Percentiles rank a stretch among this genome's conserved stretches.
phyloP scores from a whole-genome alignment of 2,888 invertebrate genomes.

The Heliconius ismenius region DNA sequence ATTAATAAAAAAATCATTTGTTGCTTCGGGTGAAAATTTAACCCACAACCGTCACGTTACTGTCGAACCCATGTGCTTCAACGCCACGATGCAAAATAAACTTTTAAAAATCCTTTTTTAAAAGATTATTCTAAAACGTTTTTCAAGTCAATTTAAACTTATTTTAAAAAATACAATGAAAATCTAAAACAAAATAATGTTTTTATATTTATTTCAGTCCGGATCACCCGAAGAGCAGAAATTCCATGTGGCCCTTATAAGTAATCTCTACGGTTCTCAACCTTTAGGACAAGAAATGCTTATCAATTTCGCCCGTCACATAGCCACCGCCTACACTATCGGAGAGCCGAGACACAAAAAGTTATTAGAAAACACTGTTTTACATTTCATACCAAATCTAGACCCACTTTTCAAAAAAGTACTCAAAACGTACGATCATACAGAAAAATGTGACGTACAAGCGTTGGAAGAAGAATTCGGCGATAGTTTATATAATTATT shows the following conservation, averaged over 20 bases:
- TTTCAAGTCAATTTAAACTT: no score
- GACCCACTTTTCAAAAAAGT: constrained; percentile 65
- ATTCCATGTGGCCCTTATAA: constrained; percentile 91
- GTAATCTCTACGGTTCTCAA: constrained; percentile 90
- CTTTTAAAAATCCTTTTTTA: no score
- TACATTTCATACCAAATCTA: constrained; percentile 89
- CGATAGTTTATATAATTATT: constrained; percentile 80
- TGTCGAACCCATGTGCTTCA: no score
- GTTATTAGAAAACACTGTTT: constrained; percentile 86
- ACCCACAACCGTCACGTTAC: not conserved
- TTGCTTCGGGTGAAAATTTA: not conserved
- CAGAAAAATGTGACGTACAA: constrained; percentile 62
- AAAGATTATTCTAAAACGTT: no score
- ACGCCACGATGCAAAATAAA: no score
- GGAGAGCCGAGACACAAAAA: constrained; percentile 84
- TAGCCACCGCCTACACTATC: constrained; percentile 86
- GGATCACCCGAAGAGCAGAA: constrained; percentile 90
- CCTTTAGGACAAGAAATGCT: constrained; percentile 92
- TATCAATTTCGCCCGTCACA: constrained; percentile 90
- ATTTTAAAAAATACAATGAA: no score
- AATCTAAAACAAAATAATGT: not conserved
- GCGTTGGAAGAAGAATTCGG: constrained; percentile 84
- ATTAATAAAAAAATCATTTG: not conserved
- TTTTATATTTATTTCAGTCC: constrained; percentile 77
- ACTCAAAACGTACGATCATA: constrained; percentile 57